Evolutionary conservation across 1,140 invertebrate species (phyloP), one percentile per base, ranked within the genome.

Genomic region (Diorhabda carinulata): DNA sequence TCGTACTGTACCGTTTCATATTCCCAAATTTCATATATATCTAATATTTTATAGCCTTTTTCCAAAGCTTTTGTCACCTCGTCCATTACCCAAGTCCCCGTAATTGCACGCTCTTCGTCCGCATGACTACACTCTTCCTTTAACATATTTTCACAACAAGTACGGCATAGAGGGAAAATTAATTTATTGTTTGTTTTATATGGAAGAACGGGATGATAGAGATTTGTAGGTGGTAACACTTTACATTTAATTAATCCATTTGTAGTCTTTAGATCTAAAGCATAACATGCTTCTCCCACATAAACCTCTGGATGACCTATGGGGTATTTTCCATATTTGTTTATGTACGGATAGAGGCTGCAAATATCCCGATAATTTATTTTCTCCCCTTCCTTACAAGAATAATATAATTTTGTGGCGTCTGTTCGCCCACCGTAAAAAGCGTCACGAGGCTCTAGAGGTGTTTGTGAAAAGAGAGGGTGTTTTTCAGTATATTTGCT

Each of bases 1-100:
- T 72, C 57, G 40, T 61, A 72, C 44, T 65, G 57, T 10, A 57
- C 66, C 43, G 65, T 57, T 57, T 72, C 7, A 44, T 72, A 70
- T 8, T 61, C 43, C 71, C 71, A 72, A 2, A 67, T 60, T 70
- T 73, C 69, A 59, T 58, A 62, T 44, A 69, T 63, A 57, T 66
- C 58, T 4, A 66, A n/a, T n/a, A 73, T 59, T 64, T 58, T 59
- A 52, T 73, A 73, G 3, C 61, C 56, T 66, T 68, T 70, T 67
- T 70, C 67, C 5, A 70, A n/a, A 2, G 82, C 81, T 67, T 79
- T 77, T 47, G 68, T 43, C 4, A 83, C 7, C 73, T 83, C 82
- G 42, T 78, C 74, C 8, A 74, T 72, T 7, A 79, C 76, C 78
- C 79, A 84, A 2, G 78, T 81, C 61, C 82, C 81, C 2, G 65